A percentile compares a stretch with the other conserved stretches of the same genome.
These are phyloP conservation scores for Tipula vernalis DNA, from an alignment of 2,888 invertebrate genomes.

Conservation along the genomic window DNA sequence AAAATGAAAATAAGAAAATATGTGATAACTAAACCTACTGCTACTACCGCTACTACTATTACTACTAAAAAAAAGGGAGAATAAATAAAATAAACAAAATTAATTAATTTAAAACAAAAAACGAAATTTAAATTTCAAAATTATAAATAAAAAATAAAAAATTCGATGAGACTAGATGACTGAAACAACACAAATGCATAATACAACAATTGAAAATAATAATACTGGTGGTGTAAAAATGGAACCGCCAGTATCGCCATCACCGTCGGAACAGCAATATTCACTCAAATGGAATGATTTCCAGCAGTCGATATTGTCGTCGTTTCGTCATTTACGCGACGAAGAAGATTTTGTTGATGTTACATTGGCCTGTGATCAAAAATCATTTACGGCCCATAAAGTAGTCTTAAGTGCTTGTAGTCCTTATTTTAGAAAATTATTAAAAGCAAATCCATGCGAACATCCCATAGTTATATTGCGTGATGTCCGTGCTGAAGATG, in stretches of 20 bases:
- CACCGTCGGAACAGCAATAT: conserved; percentile 68
- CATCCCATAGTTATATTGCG: conserved; percentile 81
- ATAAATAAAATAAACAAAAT: not conserved
- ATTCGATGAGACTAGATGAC: conserved; percentile 26
- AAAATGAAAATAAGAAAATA: conserved; percentile 4
- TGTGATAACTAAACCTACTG: not conserved
- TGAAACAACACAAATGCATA: conserved; percentile 36
- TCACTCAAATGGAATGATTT: conserved; percentile 92
- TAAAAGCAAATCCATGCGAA: conserved; percentile 83
- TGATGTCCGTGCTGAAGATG: conserved; percentile 74
- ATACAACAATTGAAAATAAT: conserved; percentile 32
- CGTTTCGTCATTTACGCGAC: conserved; percentile 77
- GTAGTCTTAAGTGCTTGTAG: conserved; percentile 86
- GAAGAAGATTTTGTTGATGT: conserved; percentile 90
- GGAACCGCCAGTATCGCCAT: conserved; percentile 39
- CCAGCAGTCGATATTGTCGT: conserved; percentile 79
- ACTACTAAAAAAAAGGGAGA: not conserved
- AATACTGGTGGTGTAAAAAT: conserved; percentile 37
- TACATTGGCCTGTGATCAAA: conserved; percentile 81
- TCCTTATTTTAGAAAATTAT: conserved; percentile 76
- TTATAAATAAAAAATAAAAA: not conserved
- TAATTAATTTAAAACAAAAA: not conserved
- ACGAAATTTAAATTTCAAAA: not conserved
- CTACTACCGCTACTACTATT: not conserved
- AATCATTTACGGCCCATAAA: conserved; percentile 83